Base-by-base conservation (phyloP, 1,140 invertebrate species). In the Drosophila orosa region DNA sequence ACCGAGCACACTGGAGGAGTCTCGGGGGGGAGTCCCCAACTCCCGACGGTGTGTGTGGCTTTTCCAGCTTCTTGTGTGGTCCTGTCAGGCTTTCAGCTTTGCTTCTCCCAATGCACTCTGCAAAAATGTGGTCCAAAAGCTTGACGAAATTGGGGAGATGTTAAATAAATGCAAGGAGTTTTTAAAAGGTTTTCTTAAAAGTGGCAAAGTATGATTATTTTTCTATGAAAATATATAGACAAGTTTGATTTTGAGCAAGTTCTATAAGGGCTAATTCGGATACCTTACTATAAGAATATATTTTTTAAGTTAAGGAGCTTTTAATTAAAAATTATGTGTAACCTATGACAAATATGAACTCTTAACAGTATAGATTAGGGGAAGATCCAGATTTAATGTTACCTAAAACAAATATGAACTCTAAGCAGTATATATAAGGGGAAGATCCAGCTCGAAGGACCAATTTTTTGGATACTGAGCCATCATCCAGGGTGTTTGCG, bases 21-120 rank as follows among this genome's bases (percentile, higher is more conserved):
- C 54, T 47, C n/a, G n/a, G 44, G 52, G 19, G 31, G 19, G 50
- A 54, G 50, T 35, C 65, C 57, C 35, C 50, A 56, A 31, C 52
- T 19, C 40, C 52, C 37, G 31, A 17, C 33, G 39, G 47, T 77
- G 65, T 78, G 82, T 86, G 83, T 86, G 83, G 83, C 67, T 86
- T 86, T 86, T 76, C 62, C 79, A 83, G 63, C 80, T 61, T 80
- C 84, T 77, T 87, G 85, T 89, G 84, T 84, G 84, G 84, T 87
- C 84, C 84, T 87, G 84, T 87, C 82, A 79, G 80, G 79, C 79
- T 65, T 61, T 77, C 62, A 61, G 56, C 40, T 69, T 40, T 73
- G 75, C 15, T 79, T 57, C 69, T 50, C 25, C 9, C 61, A 66
- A 59, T 74, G 67, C 63, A 79, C 54, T 61, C n/a, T 9, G 22